These are phyloP conservation scores for Chymomyza amoena DNA, from an alignment of 2,888 invertebrate species.

Conservation along the genomic window DNA sequence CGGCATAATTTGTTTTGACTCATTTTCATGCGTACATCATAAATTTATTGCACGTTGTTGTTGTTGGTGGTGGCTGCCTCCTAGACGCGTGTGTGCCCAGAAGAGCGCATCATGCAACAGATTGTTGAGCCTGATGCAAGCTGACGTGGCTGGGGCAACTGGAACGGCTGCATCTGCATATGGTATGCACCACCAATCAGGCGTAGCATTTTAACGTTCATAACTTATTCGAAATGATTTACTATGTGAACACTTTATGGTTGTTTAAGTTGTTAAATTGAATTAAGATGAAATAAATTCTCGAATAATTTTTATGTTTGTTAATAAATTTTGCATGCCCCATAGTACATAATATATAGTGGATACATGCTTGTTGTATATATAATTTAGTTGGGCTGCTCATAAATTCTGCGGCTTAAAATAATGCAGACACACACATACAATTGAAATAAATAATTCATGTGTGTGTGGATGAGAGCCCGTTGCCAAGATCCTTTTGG, in stretches of 20 bases:
- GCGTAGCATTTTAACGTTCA: conserved; percentile 19
- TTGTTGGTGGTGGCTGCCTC: not conserved
- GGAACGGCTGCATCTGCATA: conserved; percentile 7
- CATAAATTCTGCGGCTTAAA: conserved; percentile 49
- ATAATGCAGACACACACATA: conserved; percentile 14
- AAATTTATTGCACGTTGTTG: conserved; percentile 46
- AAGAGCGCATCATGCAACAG: not conserved
- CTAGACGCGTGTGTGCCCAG: not conserved
- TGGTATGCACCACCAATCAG: not conserved
- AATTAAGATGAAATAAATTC: conserved; percentile 76
- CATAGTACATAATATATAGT: conserved; percentile 10
- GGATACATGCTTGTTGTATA: not conserved
- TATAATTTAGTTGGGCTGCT: conserved; percentile 57
- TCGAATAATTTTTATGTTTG: conserved; percentile 67
- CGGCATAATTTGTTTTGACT: conserved; percentile 74
- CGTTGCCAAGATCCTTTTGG: conserved; percentile 8
- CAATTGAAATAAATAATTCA: conserved; percentile 71
- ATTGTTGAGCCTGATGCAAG: conserved; percentile 9
- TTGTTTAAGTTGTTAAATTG: conserved; percentile 76
- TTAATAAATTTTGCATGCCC: conserved; percentile 73
- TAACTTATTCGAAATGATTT: conserved; percentile 60
- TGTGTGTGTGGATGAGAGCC: conserved; percentile 29
- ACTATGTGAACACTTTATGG: conserved; percentile 76
- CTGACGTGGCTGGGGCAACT: not conserved
- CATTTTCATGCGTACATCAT: conserved; percentile 72